phyloP scores from a whole-genome alignment of 2,113 vertebrate species.

The Muntiacus reevesi region DNA sequence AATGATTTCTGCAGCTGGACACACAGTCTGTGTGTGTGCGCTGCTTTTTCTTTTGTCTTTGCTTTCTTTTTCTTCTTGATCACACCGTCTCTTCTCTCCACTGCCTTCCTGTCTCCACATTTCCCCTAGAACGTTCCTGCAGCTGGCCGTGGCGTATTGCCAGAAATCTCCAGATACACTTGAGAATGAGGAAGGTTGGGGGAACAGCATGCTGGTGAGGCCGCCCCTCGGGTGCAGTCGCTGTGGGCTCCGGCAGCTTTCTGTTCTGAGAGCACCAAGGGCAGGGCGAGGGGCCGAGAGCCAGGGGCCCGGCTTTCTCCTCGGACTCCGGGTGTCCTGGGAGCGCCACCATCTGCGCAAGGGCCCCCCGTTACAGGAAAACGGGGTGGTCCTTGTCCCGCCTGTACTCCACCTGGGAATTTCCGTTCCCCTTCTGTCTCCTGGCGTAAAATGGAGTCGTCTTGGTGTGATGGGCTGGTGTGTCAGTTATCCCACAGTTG shows the following conservation, averaged over 20 bases:
- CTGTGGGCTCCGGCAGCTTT: neutral
- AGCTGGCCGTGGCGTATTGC: neutral
- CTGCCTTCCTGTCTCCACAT: neutral
- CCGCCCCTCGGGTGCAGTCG: neutral
- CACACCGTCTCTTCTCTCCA: neutral
- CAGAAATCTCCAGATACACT: neutral
- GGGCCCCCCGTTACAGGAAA: neutral
- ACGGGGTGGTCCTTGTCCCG: neutral
- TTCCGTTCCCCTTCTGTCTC: neutral
- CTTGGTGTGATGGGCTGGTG: neutral
- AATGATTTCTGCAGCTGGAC: neutral
- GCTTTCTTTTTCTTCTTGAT: neutral
- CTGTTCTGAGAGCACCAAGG: neutral
- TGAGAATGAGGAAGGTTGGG: neutral
- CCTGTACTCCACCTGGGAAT: neutral
- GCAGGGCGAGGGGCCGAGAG: neutral
- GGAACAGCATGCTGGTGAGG: neutral
- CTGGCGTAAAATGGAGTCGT: neutral
- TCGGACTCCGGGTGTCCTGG: accelerated
- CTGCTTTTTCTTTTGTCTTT: neutral
- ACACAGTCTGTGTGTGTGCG: neutral
- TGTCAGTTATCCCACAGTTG: accelerated
- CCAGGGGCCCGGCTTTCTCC: neutral
- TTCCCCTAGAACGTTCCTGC: neutral
- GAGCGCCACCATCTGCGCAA: neutral